phyloP scores from a whole-genome alignment of 1,140 invertebrate genomes.

The Trichogramma pretiosum region DNA sequence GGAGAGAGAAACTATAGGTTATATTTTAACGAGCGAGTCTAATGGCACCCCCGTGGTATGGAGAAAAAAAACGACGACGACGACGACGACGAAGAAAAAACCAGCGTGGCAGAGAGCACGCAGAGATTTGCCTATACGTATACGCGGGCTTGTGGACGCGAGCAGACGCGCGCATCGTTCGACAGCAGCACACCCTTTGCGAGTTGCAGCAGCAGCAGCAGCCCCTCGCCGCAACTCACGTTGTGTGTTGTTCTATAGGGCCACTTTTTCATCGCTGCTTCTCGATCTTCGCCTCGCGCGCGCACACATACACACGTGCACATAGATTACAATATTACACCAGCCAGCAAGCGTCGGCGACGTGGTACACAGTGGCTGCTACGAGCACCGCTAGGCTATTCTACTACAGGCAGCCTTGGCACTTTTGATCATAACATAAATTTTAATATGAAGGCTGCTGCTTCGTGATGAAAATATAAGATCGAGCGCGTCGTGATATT shows the following conservation, averaged over 20 bases:
- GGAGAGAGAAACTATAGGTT: too few species aligned
- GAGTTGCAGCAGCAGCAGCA: slow-evolving; percentile 7
- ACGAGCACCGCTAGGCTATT: slow-evolving; percentile 6
- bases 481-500: slow-evolving; percentile 42
- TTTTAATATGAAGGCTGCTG: slow-evolving; percentile 45
- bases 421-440: slow-evolving; percentile 46
- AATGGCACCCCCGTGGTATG: slow-evolving; percentile 29
- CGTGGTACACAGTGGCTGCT: too few species aligned
- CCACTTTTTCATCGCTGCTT: slow-evolving; percentile 38
- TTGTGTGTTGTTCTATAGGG: slow-evolving; percentile 32
- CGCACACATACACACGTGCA: too few species aligned
- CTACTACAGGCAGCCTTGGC: slow-evolving; percentile 14
- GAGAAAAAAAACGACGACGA: slow-evolving; percentile 2
- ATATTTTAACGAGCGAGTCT: slow-evolving; percentile 41
- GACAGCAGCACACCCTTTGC: slow-evolving; percentile 33
- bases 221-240: slow-evolving; percentile 10
- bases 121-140: slow-evolving; percentile 43
- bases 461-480: slow-evolving; percentile 50
- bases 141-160: too few species aligned
- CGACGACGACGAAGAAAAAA: slow-evolving; percentile 24
- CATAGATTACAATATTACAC: slow-evolving; percentile 47
- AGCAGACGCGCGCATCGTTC: slow-evolving; percentile 24
- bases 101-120: slow-evolving; percentile 33
- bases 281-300: slow-evolving; percentile 17
- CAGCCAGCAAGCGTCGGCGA: slow-evolving; percentile 14